Evolutionary conservation across 1,140 invertebrate species (phyloP), one percentile per base, ranked within the genome.

Genomic region (Leptinotarsa texana): DNA sequence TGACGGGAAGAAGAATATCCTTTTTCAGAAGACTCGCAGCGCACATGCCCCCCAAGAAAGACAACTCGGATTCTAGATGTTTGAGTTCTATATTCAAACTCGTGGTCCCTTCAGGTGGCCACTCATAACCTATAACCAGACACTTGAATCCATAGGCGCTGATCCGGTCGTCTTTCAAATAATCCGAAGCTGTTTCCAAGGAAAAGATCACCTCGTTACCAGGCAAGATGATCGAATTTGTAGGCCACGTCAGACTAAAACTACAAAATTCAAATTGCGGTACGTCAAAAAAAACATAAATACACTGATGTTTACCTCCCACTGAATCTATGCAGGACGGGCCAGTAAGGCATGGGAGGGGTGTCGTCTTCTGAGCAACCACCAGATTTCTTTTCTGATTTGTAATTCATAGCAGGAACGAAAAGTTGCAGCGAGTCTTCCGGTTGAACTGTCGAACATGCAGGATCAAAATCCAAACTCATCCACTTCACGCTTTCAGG

Each of bases 161-260:
- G 4, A 91, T 90, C 81, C 93, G 92, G 69, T 97, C 96, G 87
- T 97, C 95, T 83, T 96, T 96, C 74, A 97, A 91, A 86, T 98
- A 98, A 86, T 98, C 94, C 0, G 96, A 96, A 0, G 97, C 95
- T 1, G 96, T 98, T 87, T 98, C 96, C 82, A 99, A 82, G 0
- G 96, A 97, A 84, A 99, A 98, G 78, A 97, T 90, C 0, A 98
- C 92, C 87, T 98, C 95, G 85, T 98, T 96, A 22, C 97, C 97
- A 75, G 97, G 97, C 49, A 99, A 86, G 66, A 98, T 87, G 13
- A 99, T 84, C 3, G 95, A 91, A 79, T 92, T 92, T 81, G 93
- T 92, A 3, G 97, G 95, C 96, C 97, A 99, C 71, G 95, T 94
- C 61, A 88, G 86, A 22, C 94, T 91, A 57, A 57, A 57, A 57